Evolutionary conservation across 2,797 vertebrate genomes (phyloP), one percentile per base, ranked within the genome.

Genomic region (Poeciliopsis infans): DNA sequence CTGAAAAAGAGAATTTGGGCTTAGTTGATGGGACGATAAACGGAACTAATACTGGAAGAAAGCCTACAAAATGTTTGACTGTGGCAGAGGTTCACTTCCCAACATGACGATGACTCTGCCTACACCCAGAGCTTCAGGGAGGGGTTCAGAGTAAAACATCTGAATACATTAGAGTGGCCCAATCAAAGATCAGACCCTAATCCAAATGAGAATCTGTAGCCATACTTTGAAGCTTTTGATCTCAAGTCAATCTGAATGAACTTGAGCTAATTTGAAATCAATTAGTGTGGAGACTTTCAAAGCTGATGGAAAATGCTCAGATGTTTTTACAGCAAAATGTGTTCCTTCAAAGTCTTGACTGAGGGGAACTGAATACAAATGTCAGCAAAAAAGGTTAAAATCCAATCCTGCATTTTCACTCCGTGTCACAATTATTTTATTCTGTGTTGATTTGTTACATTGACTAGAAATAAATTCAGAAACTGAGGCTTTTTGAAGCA

Each of bases 381-480:
- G 11, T 28, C 5, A 61, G 57, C 57, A 16, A 31, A 61, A 33
- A 61, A 61, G 28, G 13, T 20, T 66, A 18, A 41, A 68, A 11
- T 10, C 53, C 8, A 10, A 25, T 23, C 10, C 64, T 23, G 18
- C 18, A 41, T 39, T 68, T 39, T 39, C 18, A 36, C 61, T 66
- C 7, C 33, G 11, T 2, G 33, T 20, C 33, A 39, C 23, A 5
- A 47, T 66, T 49, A 23, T 39, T 39, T 23, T 36, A 18, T 39
- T 20, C 7, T 8, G 64, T 39, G 33, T 39, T 25, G 33, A 23
- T 25, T 7, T 28, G 8, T 10, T 36, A 72, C 61, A 46, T 74
- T 71, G 49, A 45, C 87, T 80, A 72, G 74, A 77, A 83, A 85
- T 82, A 43, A 51, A 88, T 79, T 78, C 49, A 77, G 72, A 85